phyloP scores from a whole-genome alignment of 2,797 vertebrate species.

The Odontamblyopus lacepedii region DNA sequence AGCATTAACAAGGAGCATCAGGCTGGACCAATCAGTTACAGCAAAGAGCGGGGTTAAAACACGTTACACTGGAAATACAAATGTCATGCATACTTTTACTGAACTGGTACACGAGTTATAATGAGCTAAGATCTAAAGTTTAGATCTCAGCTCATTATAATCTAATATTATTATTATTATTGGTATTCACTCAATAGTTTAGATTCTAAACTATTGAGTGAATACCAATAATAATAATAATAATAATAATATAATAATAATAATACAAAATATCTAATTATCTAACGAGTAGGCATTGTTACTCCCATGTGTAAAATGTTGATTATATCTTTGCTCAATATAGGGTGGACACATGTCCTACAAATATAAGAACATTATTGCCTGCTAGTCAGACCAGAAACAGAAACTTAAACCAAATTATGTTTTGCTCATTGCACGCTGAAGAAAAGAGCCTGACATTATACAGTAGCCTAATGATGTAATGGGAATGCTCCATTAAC shows the following conservation, averaged over 20 bases:
- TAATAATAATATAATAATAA: neutral
- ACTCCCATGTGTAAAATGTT: too few relatives aligned
- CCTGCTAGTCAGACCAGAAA: neutral
- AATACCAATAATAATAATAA: neutral
- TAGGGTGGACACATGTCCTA: neutral
- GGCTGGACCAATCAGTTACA: slow-evolving; percentile 27
- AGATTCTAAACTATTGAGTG: neutral
- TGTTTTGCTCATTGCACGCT: neutral
- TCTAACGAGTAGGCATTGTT: too few relatives aligned
- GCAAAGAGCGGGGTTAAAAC: slow-evolving; percentile 8
- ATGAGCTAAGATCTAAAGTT: neutral
- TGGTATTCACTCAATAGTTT: too few relatives aligned
- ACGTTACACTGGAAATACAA: neutral
- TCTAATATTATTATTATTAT: too few relatives aligned
- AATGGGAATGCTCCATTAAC: slow-evolving; percentile 1
- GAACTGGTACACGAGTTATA: neutral
- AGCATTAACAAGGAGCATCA: slow-evolving; percentile 36
- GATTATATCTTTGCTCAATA: neutral
- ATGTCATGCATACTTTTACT: neutral
- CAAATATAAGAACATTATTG: neutral
- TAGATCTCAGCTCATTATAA: too few relatives aligned
- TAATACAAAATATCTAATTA: too few relatives aligned
- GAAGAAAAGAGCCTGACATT: neutral
- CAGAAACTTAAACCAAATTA: neutral
- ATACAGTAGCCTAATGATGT: slow-evolving; percentile 5